Percentiles rank a stretch among this genome's conserved stretches.
These are phyloP conservation scores for Drosophila setifemur DNA, from an alignment of 1,140 invertebrate species.

Conservation along the genomic window DNA sequence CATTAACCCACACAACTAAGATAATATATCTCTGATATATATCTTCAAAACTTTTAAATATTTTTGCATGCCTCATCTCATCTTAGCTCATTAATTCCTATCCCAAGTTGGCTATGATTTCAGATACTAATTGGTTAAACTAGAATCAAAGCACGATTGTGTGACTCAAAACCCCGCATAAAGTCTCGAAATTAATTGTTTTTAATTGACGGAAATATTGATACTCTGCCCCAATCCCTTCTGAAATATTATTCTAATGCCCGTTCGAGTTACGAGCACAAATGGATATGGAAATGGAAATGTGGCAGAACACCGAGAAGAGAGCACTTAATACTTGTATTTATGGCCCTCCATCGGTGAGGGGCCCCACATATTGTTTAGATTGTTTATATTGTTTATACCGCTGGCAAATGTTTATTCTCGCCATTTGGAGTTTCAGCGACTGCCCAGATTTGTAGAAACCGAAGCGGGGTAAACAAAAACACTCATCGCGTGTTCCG, in stretches of 20 bases:
- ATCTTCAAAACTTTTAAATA: too few relatives aligned
- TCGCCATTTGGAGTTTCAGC: conserved; percentile 33
- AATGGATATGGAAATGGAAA: conserved; percentile 18
- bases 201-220: conserved; percentile 47
- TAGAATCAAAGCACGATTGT: conserved; percentile 19
- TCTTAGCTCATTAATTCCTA: background rate
- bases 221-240: conserved; percentile 19
- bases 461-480: conserved; percentile 53
- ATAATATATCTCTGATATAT: too few relatives aligned
- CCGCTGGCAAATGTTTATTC: conserved; percentile 43
- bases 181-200: conserved; percentile 5
- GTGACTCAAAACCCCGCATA: conserved; percentile 13
- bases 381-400: conserved; percentile 52
- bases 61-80: too few relatives aligned
- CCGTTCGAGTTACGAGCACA: conserved; percentile 18
- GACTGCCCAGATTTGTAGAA: conserved; percentile 27
- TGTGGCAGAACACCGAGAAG: conserved; percentile 27
- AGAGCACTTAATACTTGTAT: conserved; percentile 35
- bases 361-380: too few relatives aligned
- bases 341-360: conserved; percentile 24
- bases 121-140: background rate
- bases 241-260: conserved; percentile 9
- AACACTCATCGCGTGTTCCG: conserved; percentile 65
- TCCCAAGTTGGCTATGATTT: background rate
- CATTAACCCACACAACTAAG: too few relatives aligned